Base-by-base conservation (phyloP, 2,113 vertebrate species). In the Prochilodus magdalenae region DNA sequence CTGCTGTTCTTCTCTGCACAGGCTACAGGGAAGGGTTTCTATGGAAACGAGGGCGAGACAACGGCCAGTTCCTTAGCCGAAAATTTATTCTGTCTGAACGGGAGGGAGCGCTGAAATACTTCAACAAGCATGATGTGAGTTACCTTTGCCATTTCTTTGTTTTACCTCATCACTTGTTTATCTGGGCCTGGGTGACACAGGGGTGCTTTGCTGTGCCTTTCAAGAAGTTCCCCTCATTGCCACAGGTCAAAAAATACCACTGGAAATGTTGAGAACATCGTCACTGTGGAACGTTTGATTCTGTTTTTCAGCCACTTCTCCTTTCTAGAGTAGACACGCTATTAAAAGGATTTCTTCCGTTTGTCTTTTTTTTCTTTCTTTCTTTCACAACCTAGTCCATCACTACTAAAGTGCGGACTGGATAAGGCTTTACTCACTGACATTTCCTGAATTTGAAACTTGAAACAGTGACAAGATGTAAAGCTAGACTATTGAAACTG, bases 21-120 rank as follows among this genome's bases (percentile, higher is more conserved):
- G 97, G 97, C 11, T 99, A 98, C 92, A 91, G 97, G 77, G 97
- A 99, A 92, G 98, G 98, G 65, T 94, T 96, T 80, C 96, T 99
- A 87, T 98, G 96, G 96, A 99, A 99, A 93, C 94, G 97, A 16
- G 98, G 97, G 72, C 90, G 97, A 0, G 97, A 99, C 94, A 99
- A 98, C 0, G 96, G 97, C 55, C 97, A 98, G 47, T 99, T 99
- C 86, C 66, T 99, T 5, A 97, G 95, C 91, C 90, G 97, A 79
- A 98, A 97, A 89, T 99, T 99, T 0, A 95, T 98, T 77, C 90
- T 99, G 57, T 95, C 97, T 0, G 97, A 99, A 84, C 91, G 97
- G 44, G 97, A 99, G 90, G 97, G 97, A 0, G 96, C 94, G 0
- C 92, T 99, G 77, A 98, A 98, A 82, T 99, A 99, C 85, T 99